These are phyloP conservation scores for Litocranius walleri DNA, from an alignment of 2,113 vertebrate genomes.

Conservation along the genomic window DNA sequence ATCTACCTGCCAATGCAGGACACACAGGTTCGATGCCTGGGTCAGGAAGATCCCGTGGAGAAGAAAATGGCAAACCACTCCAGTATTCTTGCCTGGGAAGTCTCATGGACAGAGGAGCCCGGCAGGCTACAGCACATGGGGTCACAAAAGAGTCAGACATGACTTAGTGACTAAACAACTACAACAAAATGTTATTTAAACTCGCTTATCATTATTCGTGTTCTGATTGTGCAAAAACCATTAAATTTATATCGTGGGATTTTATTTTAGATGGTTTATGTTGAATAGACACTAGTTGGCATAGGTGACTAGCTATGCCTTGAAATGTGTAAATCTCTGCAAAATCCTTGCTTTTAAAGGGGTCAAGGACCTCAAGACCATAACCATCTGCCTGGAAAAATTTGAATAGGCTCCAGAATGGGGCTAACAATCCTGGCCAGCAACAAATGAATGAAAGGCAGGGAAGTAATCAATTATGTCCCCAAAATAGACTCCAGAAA, in stretches of 20 bases:
- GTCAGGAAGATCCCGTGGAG: neutral
- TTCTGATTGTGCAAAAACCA: neutral
- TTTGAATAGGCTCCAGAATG: neutral
- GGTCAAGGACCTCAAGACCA: neutral
- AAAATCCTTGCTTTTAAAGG: neutral
- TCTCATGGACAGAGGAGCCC: neutral
- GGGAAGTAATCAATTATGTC: neutral
- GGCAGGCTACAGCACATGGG: neutral
- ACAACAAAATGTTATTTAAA: neutral
- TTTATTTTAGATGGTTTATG: neutral
- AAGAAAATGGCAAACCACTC: neutral
- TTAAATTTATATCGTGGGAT: neutral
- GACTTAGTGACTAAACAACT: neutral
- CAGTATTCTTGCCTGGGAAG: neutral
- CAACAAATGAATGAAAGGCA: neutral
- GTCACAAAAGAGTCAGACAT: neutral
- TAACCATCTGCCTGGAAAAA: neutral
- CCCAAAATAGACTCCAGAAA: neutral
- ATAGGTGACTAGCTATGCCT: neutral
- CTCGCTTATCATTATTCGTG: neutral
- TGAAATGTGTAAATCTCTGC: neutral
- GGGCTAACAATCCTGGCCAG: neutral
- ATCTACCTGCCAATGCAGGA: neutral
- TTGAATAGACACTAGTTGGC: neutral
- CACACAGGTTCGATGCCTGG: neutral